Conservation (phyloP, 2,888 invertebrate species). For the Choristoneura rosaceana region DNA sequence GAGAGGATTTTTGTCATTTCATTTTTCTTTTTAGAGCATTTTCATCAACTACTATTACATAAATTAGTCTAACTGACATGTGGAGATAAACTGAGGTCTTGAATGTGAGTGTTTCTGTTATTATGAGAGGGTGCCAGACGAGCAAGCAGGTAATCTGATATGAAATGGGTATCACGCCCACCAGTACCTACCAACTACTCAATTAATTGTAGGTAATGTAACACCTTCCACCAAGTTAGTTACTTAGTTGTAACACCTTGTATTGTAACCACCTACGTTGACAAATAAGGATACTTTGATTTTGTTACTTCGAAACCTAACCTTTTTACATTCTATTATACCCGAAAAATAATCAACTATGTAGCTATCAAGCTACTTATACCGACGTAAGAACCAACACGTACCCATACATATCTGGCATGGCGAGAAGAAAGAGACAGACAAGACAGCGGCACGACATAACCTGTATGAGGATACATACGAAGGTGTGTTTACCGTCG, state of each 20-base stretch:
- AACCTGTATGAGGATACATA: constrained; percentile 67
- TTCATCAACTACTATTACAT: not conserved
- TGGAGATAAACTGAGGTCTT: too few species aligned
- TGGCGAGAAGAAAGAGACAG: constrained; percentile 35
- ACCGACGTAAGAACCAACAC: not conserved
- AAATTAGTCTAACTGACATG: not conserved
- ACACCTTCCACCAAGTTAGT: too few species aligned
- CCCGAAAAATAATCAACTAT: not conserved
- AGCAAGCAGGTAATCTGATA: too few species aligned
- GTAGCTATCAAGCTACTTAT: not conserved
- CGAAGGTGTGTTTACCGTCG: constrained; percentile 82
- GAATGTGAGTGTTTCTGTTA: too few species aligned
- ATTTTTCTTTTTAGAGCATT: not conserved
- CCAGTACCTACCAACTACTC: too few species aligned
- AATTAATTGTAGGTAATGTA: too few species aligned
- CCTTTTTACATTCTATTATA: not conserved
- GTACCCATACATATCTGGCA: constrained; percentile 32
- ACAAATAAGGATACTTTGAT: too few species aligned
- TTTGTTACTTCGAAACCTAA: not conserved
- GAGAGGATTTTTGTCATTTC: too few species aligned
- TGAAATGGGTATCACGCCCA: too few species aligned
- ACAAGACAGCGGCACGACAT: constrained; percentile 28
- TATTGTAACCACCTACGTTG: too few species aligned
- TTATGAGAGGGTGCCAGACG: too few species aligned
- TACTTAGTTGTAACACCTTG: too few species aligned